Evolutionary conservation across 2,113 vertebrate species (phyloP).

Genomic region (Bombycilla garrulus): DNA sequence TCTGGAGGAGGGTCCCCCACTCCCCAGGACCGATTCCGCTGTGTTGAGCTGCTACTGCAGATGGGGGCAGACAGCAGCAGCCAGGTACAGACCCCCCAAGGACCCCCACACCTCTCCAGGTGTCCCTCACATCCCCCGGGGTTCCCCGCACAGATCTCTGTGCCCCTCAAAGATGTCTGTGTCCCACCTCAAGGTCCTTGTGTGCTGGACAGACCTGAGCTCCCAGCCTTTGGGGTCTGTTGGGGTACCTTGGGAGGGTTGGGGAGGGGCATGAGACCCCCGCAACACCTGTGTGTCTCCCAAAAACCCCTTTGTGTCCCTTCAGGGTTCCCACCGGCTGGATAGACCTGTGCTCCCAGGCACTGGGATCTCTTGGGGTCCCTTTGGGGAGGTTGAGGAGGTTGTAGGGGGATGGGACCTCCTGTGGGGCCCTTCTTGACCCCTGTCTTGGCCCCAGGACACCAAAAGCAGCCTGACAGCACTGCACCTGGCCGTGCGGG

Average conservation of each 20-base stretch:
- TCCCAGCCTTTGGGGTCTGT: accelerated
- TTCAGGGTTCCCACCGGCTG: neutral
- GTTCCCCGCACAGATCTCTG: neutral
- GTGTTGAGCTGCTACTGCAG: neutral
- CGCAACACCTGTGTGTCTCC: neutral
- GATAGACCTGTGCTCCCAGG: neutral
- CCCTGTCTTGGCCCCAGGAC: neutral
- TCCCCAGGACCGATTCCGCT: neutral
- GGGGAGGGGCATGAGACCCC: neutral
- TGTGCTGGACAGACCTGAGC: neutral
- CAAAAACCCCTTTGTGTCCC: neutral
- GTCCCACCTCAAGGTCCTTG: neutral
- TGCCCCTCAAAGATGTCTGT: neutral
- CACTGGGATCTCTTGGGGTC: neutral
- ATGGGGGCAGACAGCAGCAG: neutral
- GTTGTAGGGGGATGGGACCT: neutral
- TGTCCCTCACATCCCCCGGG: neutral
- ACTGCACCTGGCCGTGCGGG: neutral
- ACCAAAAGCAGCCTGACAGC: neutral
- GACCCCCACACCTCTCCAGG: neutral
- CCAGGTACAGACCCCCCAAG: neutral
- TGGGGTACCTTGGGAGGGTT: neutral
- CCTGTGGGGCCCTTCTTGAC: accelerated
- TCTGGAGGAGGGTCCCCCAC: neutral
- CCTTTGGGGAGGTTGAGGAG: neutral